Evolutionary conservation across 2,797 vertebrate species (phyloP).

Genomic region (Hapalemur alaotrensis): DNA sequence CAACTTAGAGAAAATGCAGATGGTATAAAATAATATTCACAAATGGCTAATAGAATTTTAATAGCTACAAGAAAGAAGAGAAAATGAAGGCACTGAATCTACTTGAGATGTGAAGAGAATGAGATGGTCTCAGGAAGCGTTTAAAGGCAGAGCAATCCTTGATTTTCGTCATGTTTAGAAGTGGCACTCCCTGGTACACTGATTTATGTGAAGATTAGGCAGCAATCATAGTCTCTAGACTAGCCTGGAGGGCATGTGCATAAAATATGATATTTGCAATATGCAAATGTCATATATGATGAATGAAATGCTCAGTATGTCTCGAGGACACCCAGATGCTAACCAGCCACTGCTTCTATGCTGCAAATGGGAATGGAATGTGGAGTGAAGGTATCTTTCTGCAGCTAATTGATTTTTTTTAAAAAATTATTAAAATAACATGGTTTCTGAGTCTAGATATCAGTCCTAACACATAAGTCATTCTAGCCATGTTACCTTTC

Average conservation of each 20-base stretch:
- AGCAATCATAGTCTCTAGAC: conserved; percentile 82
- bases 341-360: conserved; percentile 74
- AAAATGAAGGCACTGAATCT: conserved; percentile 81
- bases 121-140: conserved; percentile 65
- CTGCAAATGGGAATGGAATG: conserved; percentile 78
- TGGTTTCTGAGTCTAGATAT: conserved; percentile 78
- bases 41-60: conserved; percentile 88
- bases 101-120: conserved; percentile 72
- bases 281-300: conserved; percentile 87
- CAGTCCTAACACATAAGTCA: conserved; percentile 75
- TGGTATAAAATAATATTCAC: conserved; percentile 87
- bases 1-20: conserved; percentile 85
- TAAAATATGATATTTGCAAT: conserved; percentile 85
- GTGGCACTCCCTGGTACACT: conserved; percentile 77
- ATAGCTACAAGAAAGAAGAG: conserved; percentile 83
- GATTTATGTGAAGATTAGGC: conserved; percentile 82
- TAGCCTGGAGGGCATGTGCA: conserved; percentile 83
- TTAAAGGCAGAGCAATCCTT: conserved; percentile 69
- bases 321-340: conserved; percentile 88
- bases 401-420: conserved; percentile 82
- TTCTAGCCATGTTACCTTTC: conserved; percentile 65
- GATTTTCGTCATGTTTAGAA: conserved; percentile 72
- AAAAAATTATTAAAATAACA: conserved; percentile 61
- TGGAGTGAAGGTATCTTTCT: conserved; percentile 76
- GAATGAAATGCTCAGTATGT: conserved; percentile 85